Conservation (phyloP, 2,888 invertebrate genomes). For the Enoplolaimus lenunculus region DNA sequence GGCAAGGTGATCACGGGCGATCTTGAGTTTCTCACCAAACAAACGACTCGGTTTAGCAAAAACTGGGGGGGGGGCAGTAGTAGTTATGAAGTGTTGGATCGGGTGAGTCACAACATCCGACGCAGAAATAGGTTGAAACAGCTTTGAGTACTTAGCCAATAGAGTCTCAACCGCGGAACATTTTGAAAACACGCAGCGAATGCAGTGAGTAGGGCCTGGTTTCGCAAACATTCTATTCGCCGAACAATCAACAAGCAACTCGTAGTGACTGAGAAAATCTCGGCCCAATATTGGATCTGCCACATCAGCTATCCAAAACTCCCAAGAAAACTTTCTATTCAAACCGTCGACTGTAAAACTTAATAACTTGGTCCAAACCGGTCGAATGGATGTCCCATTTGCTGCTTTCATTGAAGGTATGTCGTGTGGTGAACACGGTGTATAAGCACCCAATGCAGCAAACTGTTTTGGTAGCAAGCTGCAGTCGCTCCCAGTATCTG, state of each 20-base stretch:
- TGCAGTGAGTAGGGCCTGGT: neutral
- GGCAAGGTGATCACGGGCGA: neutral
- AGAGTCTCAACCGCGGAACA: neutral
- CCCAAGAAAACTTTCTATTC: constrained; percentile 1
- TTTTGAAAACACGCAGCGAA: neutral
- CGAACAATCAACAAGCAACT: neutral
- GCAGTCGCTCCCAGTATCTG: constrained; percentile 14
- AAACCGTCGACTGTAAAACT: neutral
- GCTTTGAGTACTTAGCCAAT: neutral
- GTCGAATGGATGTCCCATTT: neutral
- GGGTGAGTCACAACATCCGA: neutral
- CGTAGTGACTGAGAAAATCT: constrained; percentile 1
- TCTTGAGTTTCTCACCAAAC: neutral
- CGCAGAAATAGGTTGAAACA: neutral
- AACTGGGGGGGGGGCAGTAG: neutral
- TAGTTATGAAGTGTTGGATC: neutral
- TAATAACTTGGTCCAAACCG: neutral
- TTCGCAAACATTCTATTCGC: neutral
- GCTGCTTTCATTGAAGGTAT: neutral
- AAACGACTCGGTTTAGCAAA: neutral
- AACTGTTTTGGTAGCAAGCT: constrained; percentile 7
- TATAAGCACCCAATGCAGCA: neutral
- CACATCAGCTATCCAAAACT: constrained; percentile 4
- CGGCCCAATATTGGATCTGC: neutral
- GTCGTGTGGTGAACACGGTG: neutral